Base-by-base conservation (phyloP, 2,113 vertebrate species). In the Eretmochelys imbricata region DNA sequence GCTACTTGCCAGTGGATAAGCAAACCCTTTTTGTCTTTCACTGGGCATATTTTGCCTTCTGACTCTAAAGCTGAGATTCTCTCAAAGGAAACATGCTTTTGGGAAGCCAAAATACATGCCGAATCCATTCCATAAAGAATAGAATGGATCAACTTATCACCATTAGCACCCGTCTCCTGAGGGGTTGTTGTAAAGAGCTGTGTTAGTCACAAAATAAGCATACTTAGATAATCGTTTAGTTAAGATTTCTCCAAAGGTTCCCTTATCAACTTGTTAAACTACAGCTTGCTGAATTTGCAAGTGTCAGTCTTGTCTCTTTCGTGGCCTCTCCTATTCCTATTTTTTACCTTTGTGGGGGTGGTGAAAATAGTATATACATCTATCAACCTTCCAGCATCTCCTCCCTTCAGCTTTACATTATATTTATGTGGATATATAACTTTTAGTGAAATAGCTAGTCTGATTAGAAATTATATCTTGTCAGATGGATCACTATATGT, bases 11-110 rank as follows among this genome's bases (percentile, higher is more conserved):
- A 84, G 65, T 31, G 80, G 88, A 89, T 53, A 90, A 72, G 19
- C 25, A 59, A 48, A 62, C 88, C 17, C 54, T 27, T 90, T 72
- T 80, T 89, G 57, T 89, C 50, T 90, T 59, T 84, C 75, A 59
- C 84, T 87, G 72, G 54, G 50, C 2, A 1, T 85, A 2, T 4
- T 84, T 94, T 91, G 83, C 83, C 54, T 90, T 87, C 75, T 96
- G 90, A 92, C 38, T 90, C 93, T 76, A 87, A 91, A 95, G 80
- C 48, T 57, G 90, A 38, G 35, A 42, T 57, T 87, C 93, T 79
- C 51, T 92, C 48, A 76, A 84, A 94, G 80, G 29, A 42, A 49
- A 38, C 20, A 10, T 84, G 51, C 62, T 51, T 89, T 78, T 87
- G 82, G 57, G 65, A 89, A 59, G 49, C 79, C 42, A 11, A 89